These are phyloP conservation scores for Sminthurides aquaticus DNA, from an alignment of 2,888 invertebrate genomes.

Conservation along the genomic window DNA sequence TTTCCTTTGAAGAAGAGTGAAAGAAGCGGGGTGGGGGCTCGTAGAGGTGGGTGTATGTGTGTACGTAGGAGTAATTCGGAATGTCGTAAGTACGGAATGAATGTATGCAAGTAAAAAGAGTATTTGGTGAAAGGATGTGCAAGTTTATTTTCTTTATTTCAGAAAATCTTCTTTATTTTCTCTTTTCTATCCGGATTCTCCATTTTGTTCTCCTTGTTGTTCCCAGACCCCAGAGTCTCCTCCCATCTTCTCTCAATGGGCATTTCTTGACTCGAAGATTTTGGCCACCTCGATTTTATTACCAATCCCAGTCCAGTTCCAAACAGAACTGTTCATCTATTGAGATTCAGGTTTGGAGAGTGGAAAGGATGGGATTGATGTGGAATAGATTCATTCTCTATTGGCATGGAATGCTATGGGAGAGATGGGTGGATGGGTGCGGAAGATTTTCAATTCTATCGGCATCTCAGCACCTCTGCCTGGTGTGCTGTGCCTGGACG, in stretches of 20 bases:
- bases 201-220: neutral
- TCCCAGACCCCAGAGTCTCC: no score
- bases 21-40: no score
- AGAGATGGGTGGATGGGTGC: neutral
- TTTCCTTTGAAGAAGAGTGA: no score
- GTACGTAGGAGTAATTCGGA: slow-evolving; percentile 8
- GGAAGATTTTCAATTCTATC: neutral
- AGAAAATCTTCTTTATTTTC: slow-evolving; percentile 9
- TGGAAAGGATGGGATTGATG: neutral
- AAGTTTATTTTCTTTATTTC: slow-evolving; percentile 17
- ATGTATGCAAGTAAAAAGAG: slow-evolving; percentile 26
- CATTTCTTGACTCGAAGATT: slow-evolving; percentile 11
- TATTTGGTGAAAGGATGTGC: slow-evolving; percentile 12
- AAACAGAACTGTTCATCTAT: neutral
- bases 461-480: neutral
- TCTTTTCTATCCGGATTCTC: slow-evolving; percentile 2
- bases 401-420: neutral
- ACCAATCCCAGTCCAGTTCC: neutral
- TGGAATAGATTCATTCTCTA: neutral
- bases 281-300: slow-evolving; percentile 21
- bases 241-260: neutral
- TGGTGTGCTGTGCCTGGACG: neutral
- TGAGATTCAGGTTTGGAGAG: neutral
- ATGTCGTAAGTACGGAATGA: slow-evolving; percentile 19
- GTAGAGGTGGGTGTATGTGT: no score